These are phyloP conservation scores for Cerceris rybyensis DNA, from an alignment of 2,888 invertebrate genomes.

Conservation along the genomic window DNA sequence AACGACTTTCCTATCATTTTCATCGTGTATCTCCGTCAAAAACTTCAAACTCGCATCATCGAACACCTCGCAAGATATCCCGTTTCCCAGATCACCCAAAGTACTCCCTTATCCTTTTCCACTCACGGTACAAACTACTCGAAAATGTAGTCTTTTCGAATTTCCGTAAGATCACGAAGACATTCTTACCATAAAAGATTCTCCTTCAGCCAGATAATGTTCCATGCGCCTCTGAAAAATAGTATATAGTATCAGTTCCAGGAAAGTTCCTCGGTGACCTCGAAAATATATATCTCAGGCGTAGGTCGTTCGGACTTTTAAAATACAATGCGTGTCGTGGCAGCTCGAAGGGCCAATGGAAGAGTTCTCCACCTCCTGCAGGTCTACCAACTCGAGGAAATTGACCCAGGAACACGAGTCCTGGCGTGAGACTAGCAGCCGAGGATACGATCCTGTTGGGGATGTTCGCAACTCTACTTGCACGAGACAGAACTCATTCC, in stretches of 20 bases:
- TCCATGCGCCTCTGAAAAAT: slow-evolving; percentile 18
- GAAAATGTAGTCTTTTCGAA: slow-evolving; percentile 27
- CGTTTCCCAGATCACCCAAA: not conserved
- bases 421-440: not conserved
- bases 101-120: not conserved
- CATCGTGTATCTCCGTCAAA: no score
- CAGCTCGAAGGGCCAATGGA: not conserved
- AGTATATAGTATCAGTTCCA: slow-evolving; percentile 15
- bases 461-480: slow-evolving; percentile 2
- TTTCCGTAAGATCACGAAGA: slow-evolving; percentile 17
- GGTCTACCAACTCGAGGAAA: slow-evolving; percentile 9
- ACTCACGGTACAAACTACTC: not conserved
- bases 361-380: not conserved
- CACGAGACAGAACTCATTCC: not conserved
- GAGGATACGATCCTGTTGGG: slow-evolving; percentile 4
- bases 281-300: not conserved
- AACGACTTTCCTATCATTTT: no score
- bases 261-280: slow-evolving; percentile 27
- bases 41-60: no score
- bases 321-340: slow-evolving; percentile 26
- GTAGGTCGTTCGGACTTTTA: slow-evolving; percentile 10
- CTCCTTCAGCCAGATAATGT: slow-evolving; percentile 5
- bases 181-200: slow-evolving; percentile 24
- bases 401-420: slow-evolving; percentile 5
- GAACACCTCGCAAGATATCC: not conserved